phyloP scores from a whole-genome alignment of 2,797 vertebrate genomes.

The Lerista edwardsae region DNA sequence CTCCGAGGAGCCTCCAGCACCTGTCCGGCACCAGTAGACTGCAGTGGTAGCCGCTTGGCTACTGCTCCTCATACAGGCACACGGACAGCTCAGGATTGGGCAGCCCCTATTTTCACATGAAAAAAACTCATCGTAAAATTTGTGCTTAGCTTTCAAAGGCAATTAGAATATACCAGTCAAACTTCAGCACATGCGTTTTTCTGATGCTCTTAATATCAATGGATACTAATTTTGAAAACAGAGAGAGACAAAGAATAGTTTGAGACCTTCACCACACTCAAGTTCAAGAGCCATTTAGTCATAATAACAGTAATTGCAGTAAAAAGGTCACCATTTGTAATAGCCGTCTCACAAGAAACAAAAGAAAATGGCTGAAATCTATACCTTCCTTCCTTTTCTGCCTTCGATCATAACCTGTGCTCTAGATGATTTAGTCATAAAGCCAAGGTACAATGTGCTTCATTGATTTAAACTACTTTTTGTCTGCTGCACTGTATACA shows the following conservation, averaged over 20 bases:
- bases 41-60: no score
- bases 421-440: conserved; percentile 43
- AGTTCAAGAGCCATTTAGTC: not conserved
- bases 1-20: no score
- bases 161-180: not conserved
- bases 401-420: not conserved
- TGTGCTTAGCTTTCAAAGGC: not conserved
- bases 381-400: conserved; percentile 17
- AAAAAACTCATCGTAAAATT: no score
- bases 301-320: conserved; percentile 10
- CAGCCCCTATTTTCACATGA: no score
- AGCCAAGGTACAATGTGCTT: not conserved
- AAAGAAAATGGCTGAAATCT: conserved; percentile 27
- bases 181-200: not conserved
- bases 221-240: not conserved
- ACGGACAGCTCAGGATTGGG: no score
- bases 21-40: no score
- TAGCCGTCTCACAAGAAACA: not conserved
- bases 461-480: conserved; percentile 45
- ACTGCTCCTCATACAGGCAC: no score
- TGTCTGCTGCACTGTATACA: not conserved
- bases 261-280: conserved; percentile 1
- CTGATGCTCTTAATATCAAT: not conserved
- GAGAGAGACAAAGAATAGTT: not conserved
- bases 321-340: conserved; percentile 1